phyloP scores from a whole-genome alignment of 1,140 invertebrate genomes.

The Monochamus saltuarius region DNA sequence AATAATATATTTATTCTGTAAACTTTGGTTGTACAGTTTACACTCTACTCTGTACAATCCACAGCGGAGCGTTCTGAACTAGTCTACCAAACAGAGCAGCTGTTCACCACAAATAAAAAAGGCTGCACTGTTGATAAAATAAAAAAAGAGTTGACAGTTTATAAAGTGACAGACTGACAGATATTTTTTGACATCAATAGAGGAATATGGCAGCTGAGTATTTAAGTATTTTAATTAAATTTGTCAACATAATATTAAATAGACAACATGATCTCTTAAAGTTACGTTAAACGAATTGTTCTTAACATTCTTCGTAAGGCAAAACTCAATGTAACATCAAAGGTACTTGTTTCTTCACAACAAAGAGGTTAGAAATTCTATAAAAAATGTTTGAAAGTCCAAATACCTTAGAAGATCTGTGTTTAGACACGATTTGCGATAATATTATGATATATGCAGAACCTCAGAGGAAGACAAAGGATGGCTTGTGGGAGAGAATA shows the following conservation, averaged over 20 bases:
- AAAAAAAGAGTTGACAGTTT: too few relatives aligned
- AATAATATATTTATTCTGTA: too few relatives aligned
- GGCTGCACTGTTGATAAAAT: too few relatives aligned
- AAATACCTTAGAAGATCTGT: conserved; percentile 64
- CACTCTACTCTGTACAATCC: too few relatives aligned
- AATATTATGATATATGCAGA: conserved; percentile 61
- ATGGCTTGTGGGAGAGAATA: conserved; percentile 19
- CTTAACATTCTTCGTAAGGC: neutral
- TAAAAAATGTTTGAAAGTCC: conserved; percentile 65
- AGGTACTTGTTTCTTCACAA: neutral
- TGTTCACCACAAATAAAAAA: too few relatives aligned
- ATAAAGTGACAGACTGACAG: too few relatives aligned
- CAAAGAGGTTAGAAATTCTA: neutral
- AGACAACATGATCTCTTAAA: neutral
- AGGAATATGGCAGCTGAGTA: neutral
- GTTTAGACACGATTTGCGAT: conserved; percentile 70
- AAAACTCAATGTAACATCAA: neutral
- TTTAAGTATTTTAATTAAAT: neutral
- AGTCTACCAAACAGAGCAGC: too few relatives aligned
- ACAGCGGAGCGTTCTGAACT: too few relatives aligned
- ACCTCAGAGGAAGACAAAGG: conserved; percentile 23
- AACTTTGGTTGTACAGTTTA: too few relatives aligned
- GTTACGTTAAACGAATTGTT: neutral
- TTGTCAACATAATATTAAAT: neutral
- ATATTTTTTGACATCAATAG: too few relatives aligned